Evolutionary conservation across 2,888 invertebrate species (phyloP), one percentile per base, ranked within the genome.

Genomic region (Chironomus riparius): DNA sequence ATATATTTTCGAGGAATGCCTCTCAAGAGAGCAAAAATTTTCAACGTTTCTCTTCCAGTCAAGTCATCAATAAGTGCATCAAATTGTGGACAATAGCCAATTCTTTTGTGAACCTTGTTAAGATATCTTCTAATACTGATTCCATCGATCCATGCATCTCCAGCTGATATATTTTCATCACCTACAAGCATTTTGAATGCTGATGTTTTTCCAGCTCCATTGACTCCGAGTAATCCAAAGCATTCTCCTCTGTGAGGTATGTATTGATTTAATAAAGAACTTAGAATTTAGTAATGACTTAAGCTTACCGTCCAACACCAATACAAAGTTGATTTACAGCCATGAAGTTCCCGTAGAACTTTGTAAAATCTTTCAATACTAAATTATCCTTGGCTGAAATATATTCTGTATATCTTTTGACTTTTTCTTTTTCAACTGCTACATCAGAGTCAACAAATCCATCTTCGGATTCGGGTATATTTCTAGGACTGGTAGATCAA

Each of bases 181-280:
- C 95, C 95, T 70, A 95, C 95, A 80, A 95, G 85, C 92, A 95
- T 94, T 84, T 92, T 92, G 82, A 97, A 97, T 0, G 95, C 95
- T 0, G 91, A 90, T 0, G 93, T 94, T 83, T 94, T 95, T 0
- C 94, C 94, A 2, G 94, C 94, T 10, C 95, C 94, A 82, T 95
- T 94, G 0, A 93, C 90, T 0, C 94, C 93, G 70, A 94, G 84
- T 61, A 94, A 83, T 1, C 94, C 94, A 80, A 94, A 94, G 80
- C 93, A 93, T 83, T 94, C 94, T 10, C 88, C 68, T 13, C 69
- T 80, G 74, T 81, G 10, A 38, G 2, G 4, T 38, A 10, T 4
- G 2, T 38, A 1, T 10, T 0, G 10, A 38, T 38, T 38, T 38
- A 10, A 10, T 10, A 10, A 38, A 10, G 38, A 10, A 38, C 1